phyloP scores from a whole-genome alignment of 2,113 vertebrate genomes.

The Hydropotes inermis region DNA sequence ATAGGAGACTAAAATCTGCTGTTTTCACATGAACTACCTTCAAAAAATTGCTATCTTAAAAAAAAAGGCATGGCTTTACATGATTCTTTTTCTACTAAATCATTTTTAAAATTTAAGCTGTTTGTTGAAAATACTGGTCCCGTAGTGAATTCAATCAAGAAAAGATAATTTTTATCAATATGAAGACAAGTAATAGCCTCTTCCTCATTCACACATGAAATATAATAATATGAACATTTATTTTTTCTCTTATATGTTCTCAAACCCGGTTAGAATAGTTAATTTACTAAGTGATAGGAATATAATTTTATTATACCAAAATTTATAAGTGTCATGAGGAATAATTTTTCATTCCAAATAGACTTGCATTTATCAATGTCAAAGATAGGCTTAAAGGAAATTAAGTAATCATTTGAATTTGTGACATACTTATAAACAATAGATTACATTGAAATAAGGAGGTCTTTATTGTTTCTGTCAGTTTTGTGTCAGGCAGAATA shows the following conservation, averaged over 20 bases:
- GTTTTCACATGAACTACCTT: neutral
- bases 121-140: constrained; percentile 14
- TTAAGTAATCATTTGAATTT: neutral
- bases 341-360: neutral
- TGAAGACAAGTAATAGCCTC: neutral
- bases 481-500: neutral
- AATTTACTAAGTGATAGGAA: neutral
- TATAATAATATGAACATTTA: neutral
- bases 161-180: neutral
- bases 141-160: neutral
- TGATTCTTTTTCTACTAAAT: neutral
- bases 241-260: neutral
- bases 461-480: neutral
- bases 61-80: neutral
- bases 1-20: neutral
- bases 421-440: neutral
- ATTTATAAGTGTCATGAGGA: neutral
- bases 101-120: neutral
- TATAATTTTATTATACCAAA: neutral
- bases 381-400: neutral
- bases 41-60: neutral
- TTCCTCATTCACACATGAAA: constrained; percentile 20
- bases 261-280: neutral
- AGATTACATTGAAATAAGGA: neutral
- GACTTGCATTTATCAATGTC: neutral